These are phyloP conservation scores for Crioceris asparagi DNA, from an alignment of 2,888 invertebrate genomes.

Conservation along the genomic window DNA sequence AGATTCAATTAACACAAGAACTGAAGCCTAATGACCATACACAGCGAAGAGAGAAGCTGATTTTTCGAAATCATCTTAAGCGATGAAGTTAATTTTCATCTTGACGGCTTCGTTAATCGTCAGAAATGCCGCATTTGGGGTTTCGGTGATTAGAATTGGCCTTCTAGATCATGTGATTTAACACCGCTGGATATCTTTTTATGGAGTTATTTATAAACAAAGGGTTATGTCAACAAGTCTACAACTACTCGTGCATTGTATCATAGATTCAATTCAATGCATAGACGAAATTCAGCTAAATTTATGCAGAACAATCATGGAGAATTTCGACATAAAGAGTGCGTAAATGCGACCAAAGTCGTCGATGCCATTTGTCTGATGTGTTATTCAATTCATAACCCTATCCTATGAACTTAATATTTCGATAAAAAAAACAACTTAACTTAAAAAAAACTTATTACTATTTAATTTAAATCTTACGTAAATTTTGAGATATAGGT, in stretches of 20 bases:
- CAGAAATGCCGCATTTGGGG: not conserved
- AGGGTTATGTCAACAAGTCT: not conserved
- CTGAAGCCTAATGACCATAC: too few relatives aligned
- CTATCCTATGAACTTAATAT: not conserved
- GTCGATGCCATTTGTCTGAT: not conserved
- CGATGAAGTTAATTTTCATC: not conserved
- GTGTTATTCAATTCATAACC: not conserved
- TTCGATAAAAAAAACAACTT: too few relatives aligned
- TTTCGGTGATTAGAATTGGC: not conserved
- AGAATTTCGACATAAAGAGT: not conserved
- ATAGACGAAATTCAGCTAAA: not conserved
- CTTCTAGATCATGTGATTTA: not conserved
- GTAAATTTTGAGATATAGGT: too few relatives aligned
- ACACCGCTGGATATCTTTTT: not conserved
- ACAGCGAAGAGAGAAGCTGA: too few relatives aligned
- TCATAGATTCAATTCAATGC: not conserved
- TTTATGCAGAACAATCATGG: too few relatives aligned
- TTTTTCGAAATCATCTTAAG: not conserved
- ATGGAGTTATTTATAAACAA: not conserved
- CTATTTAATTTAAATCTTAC: too few relatives aligned
- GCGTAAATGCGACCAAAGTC: not conserved
- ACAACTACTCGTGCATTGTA: not conserved
- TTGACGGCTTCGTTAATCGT: too few relatives aligned
- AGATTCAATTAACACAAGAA: too few relatives aligned
- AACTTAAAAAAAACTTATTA: too few relatives aligned